phyloP scores from a whole-genome alignment of 2,888 invertebrate genomes.

The Lithophane socia region DNA sequence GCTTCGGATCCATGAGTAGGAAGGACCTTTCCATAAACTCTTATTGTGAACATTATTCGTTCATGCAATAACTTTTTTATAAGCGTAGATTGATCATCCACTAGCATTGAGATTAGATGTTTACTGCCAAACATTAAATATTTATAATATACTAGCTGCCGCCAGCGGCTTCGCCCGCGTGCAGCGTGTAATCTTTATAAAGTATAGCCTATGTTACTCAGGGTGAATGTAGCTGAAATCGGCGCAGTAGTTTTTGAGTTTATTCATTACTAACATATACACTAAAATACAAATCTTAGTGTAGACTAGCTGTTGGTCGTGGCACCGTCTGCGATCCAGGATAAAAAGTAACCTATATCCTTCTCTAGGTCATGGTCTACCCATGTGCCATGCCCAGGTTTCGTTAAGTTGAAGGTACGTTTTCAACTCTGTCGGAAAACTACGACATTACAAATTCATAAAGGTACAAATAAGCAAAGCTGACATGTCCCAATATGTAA shows the following conservation, averaged over 20 bases:
- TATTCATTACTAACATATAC: too few relatives aligned
- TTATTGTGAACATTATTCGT: not conserved
- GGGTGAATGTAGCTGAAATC: too few relatives aligned
- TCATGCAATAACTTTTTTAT: not conserved
- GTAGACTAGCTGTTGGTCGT: too few relatives aligned
- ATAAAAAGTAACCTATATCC: too few relatives aligned
- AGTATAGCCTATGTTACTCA: too few relatives aligned
- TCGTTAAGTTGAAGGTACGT: not conserved
- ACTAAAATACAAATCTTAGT: too few relatives aligned
- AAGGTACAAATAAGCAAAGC: not conserved
- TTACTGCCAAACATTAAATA: not conserved
- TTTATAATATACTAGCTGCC: too few relatives aligned
- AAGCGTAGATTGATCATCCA: not conserved
- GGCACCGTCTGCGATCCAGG: too few relatives aligned
- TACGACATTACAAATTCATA: constrained; percentile 3
- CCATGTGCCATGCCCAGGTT: not conserved
- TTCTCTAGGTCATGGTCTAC: too few relatives aligned
- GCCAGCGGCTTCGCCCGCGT: too few relatives aligned
- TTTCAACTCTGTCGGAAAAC: not conserved
- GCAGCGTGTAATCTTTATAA: too few relatives aligned
- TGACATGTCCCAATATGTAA: not conserved
- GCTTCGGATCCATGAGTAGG: not conserved
- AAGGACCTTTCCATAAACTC: constrained; percentile 1
- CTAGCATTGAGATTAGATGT: not conserved
- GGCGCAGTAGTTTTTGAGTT: too few relatives aligned